phyloP scores from a whole-genome alignment of 2,113 vertebrate genomes.

The Zapornia atra region DNA sequence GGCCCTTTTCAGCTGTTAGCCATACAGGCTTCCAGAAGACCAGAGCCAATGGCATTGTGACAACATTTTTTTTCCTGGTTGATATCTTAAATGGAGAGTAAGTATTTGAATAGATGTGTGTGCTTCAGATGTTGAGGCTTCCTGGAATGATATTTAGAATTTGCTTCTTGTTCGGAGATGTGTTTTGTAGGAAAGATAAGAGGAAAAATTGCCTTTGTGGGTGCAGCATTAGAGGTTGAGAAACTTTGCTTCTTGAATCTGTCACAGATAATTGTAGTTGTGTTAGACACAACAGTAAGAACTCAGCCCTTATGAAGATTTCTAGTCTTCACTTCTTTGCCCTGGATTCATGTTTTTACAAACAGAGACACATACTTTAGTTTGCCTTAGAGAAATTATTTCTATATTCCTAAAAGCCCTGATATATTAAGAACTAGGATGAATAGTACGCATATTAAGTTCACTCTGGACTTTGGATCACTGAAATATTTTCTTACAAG shows the following conservation, averaged over 20 bases:
- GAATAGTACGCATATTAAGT: background rate
- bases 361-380: background rate
- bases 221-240: background rate
- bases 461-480: background rate
- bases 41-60: background rate
- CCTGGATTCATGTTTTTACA: background rate
- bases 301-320: background rate
- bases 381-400: background rate
- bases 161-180: background rate
- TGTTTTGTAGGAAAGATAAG: background rate
- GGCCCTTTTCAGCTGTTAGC: background rate
- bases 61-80: background rate
- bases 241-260: background rate
- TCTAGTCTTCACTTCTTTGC: background rate
- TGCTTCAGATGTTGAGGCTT: background rate
- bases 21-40: background rate
- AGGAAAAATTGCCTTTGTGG: background rate
- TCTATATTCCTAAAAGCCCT: background rate
- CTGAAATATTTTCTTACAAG: background rate
- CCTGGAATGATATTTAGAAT: background rate
- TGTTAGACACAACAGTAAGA: background rate
- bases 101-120: background rate
- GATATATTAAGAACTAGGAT: background rate
- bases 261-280: background rate
- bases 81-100: background rate